These are phyloP conservation scores for Sparidentex hasta DNA, from an alignment of 2,797 vertebrate species.

Conservation along the genomic window DNA sequence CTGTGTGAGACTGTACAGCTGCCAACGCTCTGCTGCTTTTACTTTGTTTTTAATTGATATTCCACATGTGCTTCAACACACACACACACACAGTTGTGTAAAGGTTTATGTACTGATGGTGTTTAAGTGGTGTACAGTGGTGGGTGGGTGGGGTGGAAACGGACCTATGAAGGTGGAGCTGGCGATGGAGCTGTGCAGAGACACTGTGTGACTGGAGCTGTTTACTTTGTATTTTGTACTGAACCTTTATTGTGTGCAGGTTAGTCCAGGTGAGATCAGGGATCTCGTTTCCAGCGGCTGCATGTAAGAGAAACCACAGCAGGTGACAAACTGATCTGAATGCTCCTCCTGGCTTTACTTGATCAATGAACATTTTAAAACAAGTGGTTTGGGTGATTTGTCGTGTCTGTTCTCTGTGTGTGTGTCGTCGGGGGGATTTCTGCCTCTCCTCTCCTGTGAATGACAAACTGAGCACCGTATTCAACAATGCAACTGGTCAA, in stretches of 20 bases:
- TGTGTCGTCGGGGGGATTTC: not conserved
- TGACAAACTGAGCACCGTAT: conserved; percentile 16
- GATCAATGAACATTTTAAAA: conserved; percentile 67
- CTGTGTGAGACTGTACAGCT: conserved; percentile 31
- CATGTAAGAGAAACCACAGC: conserved; percentile 27
- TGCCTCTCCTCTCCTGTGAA: not conserved
- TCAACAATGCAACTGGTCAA: conserved; percentile 20
- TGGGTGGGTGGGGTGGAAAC: not conserved
- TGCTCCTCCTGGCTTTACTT: conserved; percentile 79
- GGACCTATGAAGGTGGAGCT: conserved; percentile 39
- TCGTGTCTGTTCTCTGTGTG: conserved; percentile 44
- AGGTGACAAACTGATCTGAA: conserved; percentile 45
- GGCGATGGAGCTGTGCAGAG: conserved; percentile 25
- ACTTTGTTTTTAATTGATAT: conserved; percentile 9
- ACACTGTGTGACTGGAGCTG: conserved; percentile 28
- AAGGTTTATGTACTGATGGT: conserved; percentile 13
- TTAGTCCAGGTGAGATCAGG: conserved; percentile 36
- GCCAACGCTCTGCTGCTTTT: conserved; percentile 19
- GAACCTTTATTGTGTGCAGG: conserved; percentile 25
- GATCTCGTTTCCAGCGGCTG: conserved; percentile 33
- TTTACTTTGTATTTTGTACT: conserved; percentile 35
- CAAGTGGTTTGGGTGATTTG: conserved; percentile 14
- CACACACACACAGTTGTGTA: conserved; percentile 28
- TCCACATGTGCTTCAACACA: conserved; percentile 9
- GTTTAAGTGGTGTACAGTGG: conserved; percentile 11